Percentiles rank a stretch among this genome's conserved stretches.
These are phyloP conservation scores for Cyprinodon diabolis DNA, from an alignment of 2,797 vertebrate species.

Conservation along the genomic window DNA sequence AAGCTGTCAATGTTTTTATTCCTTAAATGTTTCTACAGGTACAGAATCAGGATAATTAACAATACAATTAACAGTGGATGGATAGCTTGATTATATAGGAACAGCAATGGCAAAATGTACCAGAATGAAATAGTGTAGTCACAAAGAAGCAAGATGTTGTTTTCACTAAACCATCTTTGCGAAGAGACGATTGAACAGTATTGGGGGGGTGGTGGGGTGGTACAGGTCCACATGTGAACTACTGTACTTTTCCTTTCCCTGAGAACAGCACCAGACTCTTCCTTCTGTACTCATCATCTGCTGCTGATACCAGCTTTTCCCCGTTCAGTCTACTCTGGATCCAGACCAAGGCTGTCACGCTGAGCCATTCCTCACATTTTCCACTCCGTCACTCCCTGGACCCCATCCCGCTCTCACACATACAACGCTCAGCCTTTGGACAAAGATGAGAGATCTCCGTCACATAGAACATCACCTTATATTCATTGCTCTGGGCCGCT, in stretches of 20 bases:
- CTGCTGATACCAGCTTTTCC: conserved; percentile 64
- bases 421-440: conserved; percentile 51
- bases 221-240: conserved; percentile 51
- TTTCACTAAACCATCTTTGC: conserved; percentile 50
- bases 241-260: conserved; percentile 56
- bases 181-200: conserved; percentile 26
- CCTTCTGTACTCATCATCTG: conserved; percentile 52
- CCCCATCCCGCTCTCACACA: conserved; percentile 47
- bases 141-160: conserved; percentile 49
- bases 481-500: conserved; percentile 24
- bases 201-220: conserved; percentile 25
- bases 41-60: neutral
- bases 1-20: neutral
- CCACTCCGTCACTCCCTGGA: conserved; percentile 67
- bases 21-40: neutral
- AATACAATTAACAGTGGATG: neutral
- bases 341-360: conserved; percentile 53
- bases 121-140: conserved; percentile 39
- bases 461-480: conserved; percentile 60
- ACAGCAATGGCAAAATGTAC: conserved; percentile 40
- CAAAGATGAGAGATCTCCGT: conserved; percentile 45
- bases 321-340: conserved; percentile 59
- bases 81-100: conserved; percentile 10
- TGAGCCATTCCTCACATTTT: conserved; percentile 75
- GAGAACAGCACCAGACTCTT: conserved; percentile 41